phyloP scores from a whole-genome alignment of 2,113 vertebrate species.

The Heterotilapia buettikoferi region DNA sequence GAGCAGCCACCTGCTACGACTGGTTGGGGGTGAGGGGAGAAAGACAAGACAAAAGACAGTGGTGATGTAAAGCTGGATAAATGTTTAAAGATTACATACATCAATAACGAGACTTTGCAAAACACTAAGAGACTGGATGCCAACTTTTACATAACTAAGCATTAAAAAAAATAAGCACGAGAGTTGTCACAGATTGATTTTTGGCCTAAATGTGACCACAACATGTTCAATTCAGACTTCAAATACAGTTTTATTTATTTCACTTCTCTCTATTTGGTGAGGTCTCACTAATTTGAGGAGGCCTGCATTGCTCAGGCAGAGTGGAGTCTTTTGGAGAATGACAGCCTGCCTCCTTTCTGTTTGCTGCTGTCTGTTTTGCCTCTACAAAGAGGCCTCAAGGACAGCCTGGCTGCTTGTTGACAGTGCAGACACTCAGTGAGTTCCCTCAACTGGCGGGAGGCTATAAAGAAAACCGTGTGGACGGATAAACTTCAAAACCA shows the following conservation, averaged over 20 bases:
- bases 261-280: neutral
- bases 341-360: neutral
- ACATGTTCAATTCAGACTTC: neutral
- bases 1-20: neutral
- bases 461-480: neutral
- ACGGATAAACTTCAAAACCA: neutral
- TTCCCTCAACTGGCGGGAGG: neutral
- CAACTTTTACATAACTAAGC: neutral
- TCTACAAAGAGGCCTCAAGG: neutral
- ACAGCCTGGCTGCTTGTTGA: neutral
- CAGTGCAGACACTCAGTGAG: neutral
- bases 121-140: neutral
- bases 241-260: neutral
- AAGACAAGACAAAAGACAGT: neutral
- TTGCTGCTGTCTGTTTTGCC: neutral
- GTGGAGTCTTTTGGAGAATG: neutral
- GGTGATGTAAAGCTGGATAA: neutral
- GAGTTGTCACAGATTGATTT: neutral
- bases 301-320: neutral
- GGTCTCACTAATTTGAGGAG: neutral
- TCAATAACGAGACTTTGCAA: neutral
- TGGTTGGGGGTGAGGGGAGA: neutral
- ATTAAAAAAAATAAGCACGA: neutral
- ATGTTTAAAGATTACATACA: neutral
- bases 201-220: neutral